Conservation (phyloP, 1,140 invertebrate species). For the Dinoponera quadriceps region DNA sequence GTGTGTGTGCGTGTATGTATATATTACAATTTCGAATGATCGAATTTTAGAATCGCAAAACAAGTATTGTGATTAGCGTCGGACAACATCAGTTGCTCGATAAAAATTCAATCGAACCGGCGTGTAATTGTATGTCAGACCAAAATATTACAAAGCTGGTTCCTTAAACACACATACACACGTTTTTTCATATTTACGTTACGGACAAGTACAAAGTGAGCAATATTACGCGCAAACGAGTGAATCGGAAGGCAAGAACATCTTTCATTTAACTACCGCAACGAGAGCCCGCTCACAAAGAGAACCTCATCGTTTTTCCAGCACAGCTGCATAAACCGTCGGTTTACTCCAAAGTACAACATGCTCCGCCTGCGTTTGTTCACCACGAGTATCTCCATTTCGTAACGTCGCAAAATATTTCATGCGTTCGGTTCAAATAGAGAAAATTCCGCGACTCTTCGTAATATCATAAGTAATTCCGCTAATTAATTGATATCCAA, state of each 20-base stretch:
- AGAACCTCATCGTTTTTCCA: slow-evolving; percentile 1
- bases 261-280: slow-evolving; percentile 21
- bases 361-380: background rate
- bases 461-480: background rate
- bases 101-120: slow-evolving; percentile 2
- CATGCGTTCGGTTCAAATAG: background rate
- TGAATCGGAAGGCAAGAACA: slow-evolving; percentile 24
- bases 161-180: slow-evolving; percentile 5
- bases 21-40: slow-evolving; percentile 35
- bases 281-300: background rate
- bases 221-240: slow-evolving; percentile 1
- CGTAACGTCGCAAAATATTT: slow-evolving; percentile 30
- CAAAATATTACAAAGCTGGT: slow-evolving; percentile 44
- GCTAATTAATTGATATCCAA: slow-evolving; percentile 3
- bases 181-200: slow-evolving; percentile 10
- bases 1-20: slow-evolving; percentile 6
- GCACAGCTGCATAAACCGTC: background rate
- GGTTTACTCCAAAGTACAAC: slow-evolving; percentile 37
- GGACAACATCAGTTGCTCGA: background rate
- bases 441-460: slow-evolving; percentile 11
- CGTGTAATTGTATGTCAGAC: slow-evolving; percentile 8
- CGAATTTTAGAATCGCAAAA: slow-evolving; percentile 13
- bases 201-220: slow-evolving; percentile 22
- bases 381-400: slow-evolving; percentile 28
- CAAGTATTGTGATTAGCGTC: background rate